phyloP scores from a whole-genome alignment of 2,888 invertebrate species.

The Marronus borbonicus region DNA sequence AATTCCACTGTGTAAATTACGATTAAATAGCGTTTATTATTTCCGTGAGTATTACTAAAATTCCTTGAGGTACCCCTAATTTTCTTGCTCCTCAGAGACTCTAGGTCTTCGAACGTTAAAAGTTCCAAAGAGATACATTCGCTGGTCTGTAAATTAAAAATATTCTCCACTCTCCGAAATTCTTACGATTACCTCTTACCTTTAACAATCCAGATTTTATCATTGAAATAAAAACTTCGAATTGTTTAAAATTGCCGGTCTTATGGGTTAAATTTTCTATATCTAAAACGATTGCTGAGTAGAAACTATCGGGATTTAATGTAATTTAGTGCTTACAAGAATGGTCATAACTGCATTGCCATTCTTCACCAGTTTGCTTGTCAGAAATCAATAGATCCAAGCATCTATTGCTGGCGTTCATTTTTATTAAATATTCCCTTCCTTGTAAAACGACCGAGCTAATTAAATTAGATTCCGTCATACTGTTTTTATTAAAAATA shows the following conservation, averaged over 20 bases:
- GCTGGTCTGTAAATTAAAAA: slow-evolving; percentile 67
- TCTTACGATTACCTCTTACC: slow-evolving; percentile 61
- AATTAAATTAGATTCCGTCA: slow-evolving; percentile 69
- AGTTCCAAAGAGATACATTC: slow-evolving; percentile 72
- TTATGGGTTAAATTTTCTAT: slow-evolving; percentile 73
- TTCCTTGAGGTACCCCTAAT: slow-evolving; percentile 62
- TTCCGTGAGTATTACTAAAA: slow-evolving; percentile 59
- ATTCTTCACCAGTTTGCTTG: slow-evolving; percentile 73
- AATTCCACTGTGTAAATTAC: slow-evolving; percentile 74
- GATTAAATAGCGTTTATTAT: slow-evolving; percentile 72
- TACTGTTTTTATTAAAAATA: slow-evolving; percentile 50
- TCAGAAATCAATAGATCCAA: slow-evolving; percentile 72
- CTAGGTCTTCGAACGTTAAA: slow-evolving; percentile 72
- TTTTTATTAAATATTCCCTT: slow-evolving; percentile 70
- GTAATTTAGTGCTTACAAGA: slow-evolving; percentile 66
- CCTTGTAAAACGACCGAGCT: slow-evolving; percentile 71
- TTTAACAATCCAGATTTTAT: slow-evolving; percentile 73
- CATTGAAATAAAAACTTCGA: slow-evolving; percentile 73
- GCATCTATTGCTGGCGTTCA: slow-evolving; percentile 68
- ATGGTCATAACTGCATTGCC: slow-evolving; percentile 72
- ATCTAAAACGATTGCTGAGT: slow-evolving; percentile 63
- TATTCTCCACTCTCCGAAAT: neutral
- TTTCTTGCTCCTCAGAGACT: slow-evolving; percentile 69
- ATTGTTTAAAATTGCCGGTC: slow-evolving; percentile 74
- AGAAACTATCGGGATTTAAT: neutral